Evolutionary conservation across 1,140 invertebrate genomes (phyloP), one percentile per base, ranked within the genome.

Genomic region (Branchinecta lindahli): DNA sequence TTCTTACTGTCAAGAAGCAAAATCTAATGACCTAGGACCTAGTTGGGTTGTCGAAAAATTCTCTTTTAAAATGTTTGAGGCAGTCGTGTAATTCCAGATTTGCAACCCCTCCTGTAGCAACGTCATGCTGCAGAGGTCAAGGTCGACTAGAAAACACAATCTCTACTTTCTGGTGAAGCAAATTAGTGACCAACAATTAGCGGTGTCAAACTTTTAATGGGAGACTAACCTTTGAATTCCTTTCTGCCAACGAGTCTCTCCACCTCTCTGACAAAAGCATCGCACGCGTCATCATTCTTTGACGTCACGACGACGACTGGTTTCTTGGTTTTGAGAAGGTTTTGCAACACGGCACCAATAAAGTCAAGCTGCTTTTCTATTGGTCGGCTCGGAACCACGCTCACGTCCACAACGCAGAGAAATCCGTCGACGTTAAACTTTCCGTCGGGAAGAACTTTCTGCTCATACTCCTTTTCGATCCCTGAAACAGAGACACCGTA

Each of bases 331-430:
- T 94, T 94, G 44, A 92, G 77, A 70, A 94, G 82, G 80, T 89
- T 92, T 74, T 87, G 90, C 44, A 95, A 82, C 45, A 92, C 90
- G 72, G 85, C 86, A 33, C 88, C 86, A 46, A 91, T 86, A 73
- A 88, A 85, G 77, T 94, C 92, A 2, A 82, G 77, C 73, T 82
- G 92, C 75, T 91, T 91, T 75, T 97, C 93, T 76, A 96, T 85
- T 72, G 86, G 86, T 71, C 96, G 83, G 75, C 94, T 90, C 71
- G 89, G 90, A 73, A 96, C 91, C 68, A 89, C 84, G 78, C 91
- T 94, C 65, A 98, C 94, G 81, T 98, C 96, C 79, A 97, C 98
- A 18, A 95, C 86, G 78, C 94, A 94, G 20, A 98, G 80, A 81
- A 96, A 98, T 67, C 95, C 95, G 81, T 99, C 96, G 67, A 99